Evolutionary conservation across 2,888 invertebrate genomes (phyloP).

Genomic region (Cinara cedri): DNA sequence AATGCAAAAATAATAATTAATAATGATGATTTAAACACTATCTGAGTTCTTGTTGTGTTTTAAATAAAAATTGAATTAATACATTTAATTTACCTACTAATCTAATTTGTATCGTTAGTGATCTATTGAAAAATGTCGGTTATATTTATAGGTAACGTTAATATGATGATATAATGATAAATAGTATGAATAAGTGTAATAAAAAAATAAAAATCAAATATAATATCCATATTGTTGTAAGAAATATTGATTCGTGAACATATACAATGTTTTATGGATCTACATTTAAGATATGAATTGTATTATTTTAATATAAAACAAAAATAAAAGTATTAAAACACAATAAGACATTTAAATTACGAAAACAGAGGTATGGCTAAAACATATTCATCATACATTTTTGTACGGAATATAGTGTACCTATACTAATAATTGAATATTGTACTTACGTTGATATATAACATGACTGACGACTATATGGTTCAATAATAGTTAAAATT

Average conservation of each 20-base stretch:
- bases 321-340: not conserved
- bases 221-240: too few species aligned
- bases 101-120: too few species aligned
- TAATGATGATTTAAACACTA: too few species aligned
- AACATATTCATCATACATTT: not conserved
- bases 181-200: too few species aligned
- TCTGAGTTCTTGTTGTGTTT: too few species aligned
- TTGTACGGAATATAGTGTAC: not conserved
- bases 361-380: not conserved
- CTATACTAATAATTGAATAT: not conserved
- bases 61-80: too few species aligned
- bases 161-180: not conserved
- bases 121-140: too few species aligned
- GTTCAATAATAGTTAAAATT: not conserved
- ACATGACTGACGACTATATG: not conserved
- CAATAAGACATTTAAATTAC: not conserved
- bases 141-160: not conserved
- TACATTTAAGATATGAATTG: too few species aligned
- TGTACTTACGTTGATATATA: constrained; percentile 31
- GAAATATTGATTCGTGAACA: too few species aligned
- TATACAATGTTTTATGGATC: too few species aligned
- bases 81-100: too few species aligned
- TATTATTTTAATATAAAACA: not conserved
- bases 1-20: not conserved
- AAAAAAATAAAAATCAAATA: too few species aligned